Evolutionary conservation across 2,113 vertebrate species (phyloP).

Genomic region (Rhizomys pruinosus): DNA sequence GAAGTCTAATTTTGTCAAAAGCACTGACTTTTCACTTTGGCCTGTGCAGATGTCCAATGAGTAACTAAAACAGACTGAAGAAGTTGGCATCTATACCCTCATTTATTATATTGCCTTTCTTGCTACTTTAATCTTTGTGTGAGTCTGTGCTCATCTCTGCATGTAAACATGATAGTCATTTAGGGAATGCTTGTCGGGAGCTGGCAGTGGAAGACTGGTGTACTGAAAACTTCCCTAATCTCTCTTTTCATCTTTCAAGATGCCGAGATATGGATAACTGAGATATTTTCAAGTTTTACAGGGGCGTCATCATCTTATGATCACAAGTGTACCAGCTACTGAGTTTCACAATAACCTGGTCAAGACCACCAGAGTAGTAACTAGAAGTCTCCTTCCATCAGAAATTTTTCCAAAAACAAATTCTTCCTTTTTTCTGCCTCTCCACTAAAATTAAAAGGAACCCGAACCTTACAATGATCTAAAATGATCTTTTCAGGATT

Average conservation of each 20-base stretch:
- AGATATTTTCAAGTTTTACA: slow-evolving; percentile 9
- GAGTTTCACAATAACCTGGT: not conserved
- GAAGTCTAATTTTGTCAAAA: not conserved
- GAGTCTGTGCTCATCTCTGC: not conserved
- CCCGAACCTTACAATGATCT: not conserved
- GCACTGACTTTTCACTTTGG: not conserved
- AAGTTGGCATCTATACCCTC: not conserved
- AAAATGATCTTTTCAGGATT: not conserved
- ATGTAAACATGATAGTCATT: not conserved
- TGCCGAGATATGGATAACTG: not conserved
- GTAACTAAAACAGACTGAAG: not conserved
- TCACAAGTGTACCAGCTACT: not conserved
- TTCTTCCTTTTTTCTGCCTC: not conserved
- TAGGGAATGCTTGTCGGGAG: not conserved
- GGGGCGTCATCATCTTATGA: not conserved
- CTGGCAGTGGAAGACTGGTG: not conserved
- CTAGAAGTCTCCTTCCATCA: not conserved
- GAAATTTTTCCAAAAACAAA: not conserved
- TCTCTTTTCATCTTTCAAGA: not conserved
- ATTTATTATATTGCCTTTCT: too few species aligned
- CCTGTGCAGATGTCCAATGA: not conserved
- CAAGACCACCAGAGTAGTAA: not conserved
- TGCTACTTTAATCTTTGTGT: too few species aligned
- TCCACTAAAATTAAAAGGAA: not conserved
- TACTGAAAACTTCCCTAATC: not conserved